Evolutionary conservation across 2,888 invertebrate species (phyloP), one percentile per base, ranked within the genome.

Genomic region (Dasysyrphus albostriatus): DNA sequence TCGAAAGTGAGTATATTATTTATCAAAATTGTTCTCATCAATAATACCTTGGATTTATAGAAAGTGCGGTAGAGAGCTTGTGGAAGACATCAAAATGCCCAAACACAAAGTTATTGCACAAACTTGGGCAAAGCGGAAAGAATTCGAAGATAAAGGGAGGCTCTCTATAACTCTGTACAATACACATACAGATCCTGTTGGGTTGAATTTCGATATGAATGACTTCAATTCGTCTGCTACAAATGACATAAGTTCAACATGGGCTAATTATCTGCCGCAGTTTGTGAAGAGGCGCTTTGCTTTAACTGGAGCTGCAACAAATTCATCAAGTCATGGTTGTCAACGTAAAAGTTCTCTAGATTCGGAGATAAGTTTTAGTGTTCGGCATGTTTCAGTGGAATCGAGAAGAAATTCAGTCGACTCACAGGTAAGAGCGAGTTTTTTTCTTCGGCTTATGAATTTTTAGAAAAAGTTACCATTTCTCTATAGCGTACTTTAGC

Each of bases 51-150:
- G 32, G 37, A 59, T 83, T 89, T 32, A 16, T 91, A 96, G 96
- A 92, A 96, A 96, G 91, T 96, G 95, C 91, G 96, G 96, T 16
- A 95, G 95, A 88, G 95, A 95, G 90, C 91, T 94, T 1, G 94
- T 95, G 80, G 95, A 95, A 88, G 96, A 96, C 0, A 95, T 96
- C 81, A 96, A 96, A 91, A 94, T 95, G 89, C 95, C 95, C 90
- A 98, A 98, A 90, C 98, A 98, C 92, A 97, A 97, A 93, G 95
- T 98, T 63, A 98, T 98, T 76, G 97, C 98, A 24, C 96, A 97
- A 91, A 98, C 97, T 0, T 98, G 97, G 94, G 96, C 97, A 0
- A 97, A 97, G 78, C 95, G 98, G 54, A 96, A 96, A 89, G 96
- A 97, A 90, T 95, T 98, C 90, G 96, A 96, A 88, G 96, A 96